Evolutionary conservation across 2,888 invertebrate genomes (phyloP), one percentile per base, ranked within the genome.

Genomic region (Diadromus collaris): DNA sequence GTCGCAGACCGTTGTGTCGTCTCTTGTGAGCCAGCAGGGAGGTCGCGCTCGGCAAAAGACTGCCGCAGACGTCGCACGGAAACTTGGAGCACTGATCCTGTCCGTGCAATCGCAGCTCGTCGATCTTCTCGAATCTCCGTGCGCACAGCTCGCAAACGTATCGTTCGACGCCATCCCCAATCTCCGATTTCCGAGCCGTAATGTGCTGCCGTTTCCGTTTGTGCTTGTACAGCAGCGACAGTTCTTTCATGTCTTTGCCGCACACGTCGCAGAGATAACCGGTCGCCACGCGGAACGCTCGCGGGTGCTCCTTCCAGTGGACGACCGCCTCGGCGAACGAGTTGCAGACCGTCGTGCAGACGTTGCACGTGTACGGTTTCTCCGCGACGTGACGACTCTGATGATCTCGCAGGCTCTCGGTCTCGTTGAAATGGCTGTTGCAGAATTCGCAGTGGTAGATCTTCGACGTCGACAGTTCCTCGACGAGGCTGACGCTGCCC

Each of bases 401-500:
- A 81, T 93, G 93, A 44, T 84, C 83, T 13, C 92, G 85, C 38
- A 94, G 84, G 56, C 91, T 89, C 0, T 91, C 90, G 58, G 92
- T 91, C 63, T 93, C 93, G 0, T 92, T 91, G 82, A 93, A 94
- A 0, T 93, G 91, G 54, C 92, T 91, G 82, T 93, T 94, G 83
- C 94, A 94, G 84, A 93, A 94, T 86, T 94, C 94, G 80, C 94
- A 94, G 84, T 94, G 94, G 38, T 93, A 88, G 6, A 94, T 88
- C 82, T 82, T 89, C 82, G 85, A 80, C 0, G 83, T 78, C 5
- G 80, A 60, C 6, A 87, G 34, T 61, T 87, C 84, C 34, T 87
- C 86, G 38, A 87, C 86, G 5, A 86, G 29, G 10, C 76, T 83
- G 13, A 85, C 78, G 13, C 84, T 85, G 13, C 84, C 81, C 5